These are phyloP conservation scores for Nomada hirtipes DNA, from an alignment of 2,888 invertebrate genomes.

Conservation along the genomic window DNA sequence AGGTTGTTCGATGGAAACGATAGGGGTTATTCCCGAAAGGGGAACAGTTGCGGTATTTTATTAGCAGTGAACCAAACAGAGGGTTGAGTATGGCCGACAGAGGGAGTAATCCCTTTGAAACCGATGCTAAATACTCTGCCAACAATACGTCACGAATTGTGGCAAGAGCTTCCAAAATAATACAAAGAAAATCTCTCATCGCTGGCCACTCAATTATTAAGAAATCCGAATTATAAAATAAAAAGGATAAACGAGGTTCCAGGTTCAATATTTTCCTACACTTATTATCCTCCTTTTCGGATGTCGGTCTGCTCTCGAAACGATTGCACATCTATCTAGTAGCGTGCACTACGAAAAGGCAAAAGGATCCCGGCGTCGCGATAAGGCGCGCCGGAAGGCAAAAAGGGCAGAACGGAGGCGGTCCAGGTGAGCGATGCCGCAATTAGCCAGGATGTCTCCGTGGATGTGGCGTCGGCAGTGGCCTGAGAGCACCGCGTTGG, in stretches of 20 bases:
- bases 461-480: conserved; percentile 2
- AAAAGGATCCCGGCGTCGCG: conserved; percentile 18
- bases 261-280: too few species aligned
- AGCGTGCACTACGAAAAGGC: neutral
- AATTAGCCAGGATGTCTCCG: conserved; percentile 71
- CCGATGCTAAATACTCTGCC: neutral
- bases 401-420: conserved; percentile 66
- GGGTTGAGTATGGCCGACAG: neutral
- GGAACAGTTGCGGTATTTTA: conserved; percentile 32
- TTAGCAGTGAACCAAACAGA: neutral
- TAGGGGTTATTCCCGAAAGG: conserved; percentile 39
- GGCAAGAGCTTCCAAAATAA: too few species aligned
- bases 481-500: conserved; percentile 59
- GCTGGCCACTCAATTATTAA: too few species aligned
- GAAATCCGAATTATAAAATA: too few species aligned
- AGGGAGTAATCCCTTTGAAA: neutral
- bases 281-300: too few species aligned
- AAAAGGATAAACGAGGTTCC: too few species aligned
- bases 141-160: too few species aligned
- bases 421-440: conserved; percentile 69
- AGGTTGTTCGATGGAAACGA: conserved; percentile 34
- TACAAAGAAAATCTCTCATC: too few species aligned
- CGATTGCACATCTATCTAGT: too few species aligned
- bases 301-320: too few species aligned
- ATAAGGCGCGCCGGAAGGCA: conserved; percentile 49